These are phyloP conservation scores for Notarius quadriscutis DNA, from an alignment of 2,113 vertebrate species.

Conservation along the genomic window DNA sequence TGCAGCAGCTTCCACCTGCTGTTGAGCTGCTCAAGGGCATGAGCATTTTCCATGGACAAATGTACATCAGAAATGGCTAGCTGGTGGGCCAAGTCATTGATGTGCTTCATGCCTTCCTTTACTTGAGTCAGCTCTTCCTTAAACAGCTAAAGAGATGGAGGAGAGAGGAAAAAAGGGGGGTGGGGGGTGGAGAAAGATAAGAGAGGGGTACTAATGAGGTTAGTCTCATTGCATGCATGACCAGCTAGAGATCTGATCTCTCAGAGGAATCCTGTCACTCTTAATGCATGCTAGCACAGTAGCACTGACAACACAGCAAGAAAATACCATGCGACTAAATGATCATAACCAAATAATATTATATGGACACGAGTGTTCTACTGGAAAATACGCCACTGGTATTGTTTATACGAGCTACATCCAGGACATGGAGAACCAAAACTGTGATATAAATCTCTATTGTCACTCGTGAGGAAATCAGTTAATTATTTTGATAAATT, in stretches of 20 bases:
- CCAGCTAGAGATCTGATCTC: neutral
- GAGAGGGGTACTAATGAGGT: neutral
- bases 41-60: constrained; percentile 92
- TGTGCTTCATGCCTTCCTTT: constrained; percentile 91
- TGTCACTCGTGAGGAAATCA: too few species aligned
- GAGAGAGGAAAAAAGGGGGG: neutral
- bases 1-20: constrained; percentile 92
- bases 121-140: constrained; percentile 91
- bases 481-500: too few species aligned
- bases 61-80: constrained; percentile 95
- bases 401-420: too few species aligned
- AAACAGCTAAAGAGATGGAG: constrained; percentile 78
- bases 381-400: too few species aligned
- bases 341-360: neutral
- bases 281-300: neutral
- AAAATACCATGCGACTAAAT: neutral
- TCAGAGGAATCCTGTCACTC: neutral
- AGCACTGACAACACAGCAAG: neutral
- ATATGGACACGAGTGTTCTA: too few species aligned
- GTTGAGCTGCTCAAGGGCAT: constrained; percentile 90
- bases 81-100: constrained; percentile 95
- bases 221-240: neutral
- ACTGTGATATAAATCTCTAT: too few species aligned
- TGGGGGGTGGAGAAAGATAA: neutral
- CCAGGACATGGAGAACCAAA: too few species aligned